Evolutionary conservation across 92 coral and sea anemone species (phyloP).

Genomic region (Epizoanthus scotinus): DNA sequence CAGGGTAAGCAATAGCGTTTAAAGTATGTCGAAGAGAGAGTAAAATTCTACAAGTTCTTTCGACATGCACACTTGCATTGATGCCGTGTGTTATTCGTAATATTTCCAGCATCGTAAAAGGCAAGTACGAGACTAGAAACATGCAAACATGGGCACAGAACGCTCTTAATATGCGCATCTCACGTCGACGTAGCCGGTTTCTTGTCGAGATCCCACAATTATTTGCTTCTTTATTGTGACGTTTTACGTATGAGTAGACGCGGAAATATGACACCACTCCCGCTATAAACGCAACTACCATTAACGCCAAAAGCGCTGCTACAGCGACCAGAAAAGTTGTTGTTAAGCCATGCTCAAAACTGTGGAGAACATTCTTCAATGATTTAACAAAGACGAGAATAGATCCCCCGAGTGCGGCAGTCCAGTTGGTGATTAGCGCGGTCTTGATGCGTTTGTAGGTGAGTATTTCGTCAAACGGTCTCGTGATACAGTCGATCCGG

Average conservation of each 20-base stretch:
- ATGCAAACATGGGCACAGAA: conserved; percentile 3
- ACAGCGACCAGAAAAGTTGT: neutral
- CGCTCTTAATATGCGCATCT: conserved; percentile 8
- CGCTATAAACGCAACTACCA: neutral
- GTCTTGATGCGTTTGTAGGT: neutral
- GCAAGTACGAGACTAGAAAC: conserved; percentile 7
- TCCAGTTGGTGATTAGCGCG: neutral
- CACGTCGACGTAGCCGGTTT: conserved; percentile 27
- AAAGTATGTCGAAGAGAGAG: conserved; percentile 28
- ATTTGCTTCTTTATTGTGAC: conserved; percentile 15
- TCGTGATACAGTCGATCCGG: conserved; percentile 22
- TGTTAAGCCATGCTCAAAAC: neutral
- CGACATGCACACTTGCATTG: neutral
- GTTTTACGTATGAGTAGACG: neutral
- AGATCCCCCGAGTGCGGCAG: neutral
- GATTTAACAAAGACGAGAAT: neutral
- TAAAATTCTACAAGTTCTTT: neutral
- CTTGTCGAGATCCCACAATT: conserved; percentile 12
- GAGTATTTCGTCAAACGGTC: conserved; percentile 7
- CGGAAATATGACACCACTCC: conserved; percentile 15
- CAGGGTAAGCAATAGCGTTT: conserved; percentile 11
- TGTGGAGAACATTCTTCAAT: neutral
- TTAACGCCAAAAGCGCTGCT: neutral
- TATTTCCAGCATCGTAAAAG: neutral
- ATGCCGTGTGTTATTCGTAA: neutral